Conservation (phyloP, 2,888 invertebrate species). For the Drosophila kuntzei region DNA sequence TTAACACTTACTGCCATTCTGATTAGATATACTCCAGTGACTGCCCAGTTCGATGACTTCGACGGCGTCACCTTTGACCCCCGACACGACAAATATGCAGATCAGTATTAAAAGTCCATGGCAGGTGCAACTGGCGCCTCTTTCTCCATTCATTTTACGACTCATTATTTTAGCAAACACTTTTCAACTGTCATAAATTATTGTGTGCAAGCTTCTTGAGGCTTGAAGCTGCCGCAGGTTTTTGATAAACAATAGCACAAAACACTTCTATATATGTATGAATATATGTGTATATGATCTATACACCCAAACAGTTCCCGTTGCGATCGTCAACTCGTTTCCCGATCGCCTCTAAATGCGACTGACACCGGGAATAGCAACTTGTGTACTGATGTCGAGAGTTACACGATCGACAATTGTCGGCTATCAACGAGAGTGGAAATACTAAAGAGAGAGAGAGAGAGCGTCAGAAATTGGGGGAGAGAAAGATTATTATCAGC, state of each 20-base stretch:
- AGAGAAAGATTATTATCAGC: conserved; percentile 21
- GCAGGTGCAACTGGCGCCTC: conserved; percentile 11
- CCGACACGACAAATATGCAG: conserved; percentile 11
- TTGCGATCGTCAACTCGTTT: conserved; percentile 20
- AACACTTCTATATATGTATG: conserved; percentile 16
- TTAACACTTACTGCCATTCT: conserved; percentile 75
- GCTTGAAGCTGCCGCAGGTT: conserved; percentile 12
- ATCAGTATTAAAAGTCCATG: conserved; percentile 26
- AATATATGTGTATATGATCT: background rate
- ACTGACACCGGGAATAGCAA: conserved; percentile 37
- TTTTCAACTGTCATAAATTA: conserved; percentile 14
- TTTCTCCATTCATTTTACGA: background rate
- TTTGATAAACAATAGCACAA: conserved; percentile 27
- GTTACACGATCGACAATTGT: conserved; percentile 32
- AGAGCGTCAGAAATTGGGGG: conserved; percentile 4
- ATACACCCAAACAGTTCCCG: background rate
- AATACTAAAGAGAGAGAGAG: conserved; percentile 3
- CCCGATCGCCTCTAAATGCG: conserved; percentile 35
- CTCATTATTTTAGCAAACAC: background rate
- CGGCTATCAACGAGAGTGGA: conserved; percentile 18
- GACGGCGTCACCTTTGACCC: conserved; percentile 64
- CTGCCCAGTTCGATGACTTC: conserved; percentile 67
- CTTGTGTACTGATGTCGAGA: conserved; percentile 36
- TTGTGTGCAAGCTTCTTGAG: conserved; percentile 29
- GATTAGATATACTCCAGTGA: conserved; percentile 76